phyloP scores from a whole-genome alignment of 2,113 vertebrate genomes.

The Hypanus sabinus region DNA sequence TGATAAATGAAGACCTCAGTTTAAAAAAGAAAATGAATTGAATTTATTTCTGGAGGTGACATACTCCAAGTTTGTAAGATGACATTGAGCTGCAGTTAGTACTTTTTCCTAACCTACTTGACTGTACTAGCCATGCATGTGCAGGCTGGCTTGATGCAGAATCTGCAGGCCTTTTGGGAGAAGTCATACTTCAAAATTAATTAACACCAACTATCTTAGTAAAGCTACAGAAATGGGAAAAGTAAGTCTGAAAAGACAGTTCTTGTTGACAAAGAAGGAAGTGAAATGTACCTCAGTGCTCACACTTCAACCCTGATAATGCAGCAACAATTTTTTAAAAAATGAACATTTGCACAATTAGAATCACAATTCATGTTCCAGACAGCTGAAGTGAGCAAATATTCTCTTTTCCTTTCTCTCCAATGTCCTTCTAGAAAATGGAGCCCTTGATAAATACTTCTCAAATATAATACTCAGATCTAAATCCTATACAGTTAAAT shows the following conservation, averaged over 20 bases:
- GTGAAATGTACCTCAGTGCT: not conserved
- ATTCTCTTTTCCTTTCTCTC: not conserved
- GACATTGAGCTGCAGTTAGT: not conserved
- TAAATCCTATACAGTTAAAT: not conserved
- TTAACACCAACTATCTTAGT: not conserved
- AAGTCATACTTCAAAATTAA: not conserved
- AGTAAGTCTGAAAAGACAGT: not conserved
- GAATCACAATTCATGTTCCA: not conserved
- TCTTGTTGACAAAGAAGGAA: not conserved
- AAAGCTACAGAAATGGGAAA: not conserved
- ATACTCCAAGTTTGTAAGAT: not conserved
- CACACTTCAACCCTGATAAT: not conserved
- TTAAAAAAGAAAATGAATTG: not conserved
- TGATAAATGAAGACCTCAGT: not conserved
- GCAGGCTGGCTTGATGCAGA: not conserved
- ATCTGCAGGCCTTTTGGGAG: not conserved
- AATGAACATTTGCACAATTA: not conserved
- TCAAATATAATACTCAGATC: not conserved
- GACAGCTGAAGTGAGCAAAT: not conserved
- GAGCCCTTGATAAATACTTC: not conserved
- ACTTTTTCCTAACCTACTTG: not conserved
- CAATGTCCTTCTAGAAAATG: not conserved
- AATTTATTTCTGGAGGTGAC: not conserved
- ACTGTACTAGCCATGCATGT: not conserved
- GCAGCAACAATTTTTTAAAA: not conserved